Evolutionary conservation across 2,797 vertebrate genomes (phyloP).

Genomic region (Pangasius krempfi): DNA sequence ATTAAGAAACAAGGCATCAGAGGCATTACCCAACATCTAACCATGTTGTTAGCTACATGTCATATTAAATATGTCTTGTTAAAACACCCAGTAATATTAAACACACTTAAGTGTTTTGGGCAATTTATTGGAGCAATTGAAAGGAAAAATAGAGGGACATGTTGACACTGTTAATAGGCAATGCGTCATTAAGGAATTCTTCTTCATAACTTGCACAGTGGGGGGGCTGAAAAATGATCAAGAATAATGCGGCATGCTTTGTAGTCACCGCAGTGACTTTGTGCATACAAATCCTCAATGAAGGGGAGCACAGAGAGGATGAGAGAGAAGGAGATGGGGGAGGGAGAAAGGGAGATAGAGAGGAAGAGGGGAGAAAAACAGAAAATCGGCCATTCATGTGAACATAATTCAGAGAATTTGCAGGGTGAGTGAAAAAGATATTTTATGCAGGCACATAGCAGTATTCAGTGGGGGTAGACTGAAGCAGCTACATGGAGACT

Average conservation of each 20-base stretch:
- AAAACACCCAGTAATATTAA: conserved; percentile 61
- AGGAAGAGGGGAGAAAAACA: conserved; percentile 58
- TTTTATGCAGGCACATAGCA: conserved; percentile 87
- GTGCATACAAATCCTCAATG: conserved; percentile 95
- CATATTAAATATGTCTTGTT: conserved; percentile 51
- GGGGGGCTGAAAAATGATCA: conserved; percentile 94
- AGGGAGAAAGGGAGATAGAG: conserved; percentile 59
- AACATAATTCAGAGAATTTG: conserved; percentile 85
- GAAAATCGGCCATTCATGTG: conserved; percentile 87
- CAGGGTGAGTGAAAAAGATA: conserved; percentile 82
- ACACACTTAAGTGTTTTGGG: conserved; percentile 65
- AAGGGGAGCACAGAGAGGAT: conserved; percentile 67
- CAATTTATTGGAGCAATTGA: conserved; percentile 79
- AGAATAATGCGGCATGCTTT: conserved; percentile 94
- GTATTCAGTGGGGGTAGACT: conserved; percentile 93
- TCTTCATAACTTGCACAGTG: conserved; percentile 92
- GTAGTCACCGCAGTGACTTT: conserved; percentile 91
- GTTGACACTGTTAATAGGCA: conserved; percentile 91
- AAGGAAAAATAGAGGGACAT: conserved; percentile 82
- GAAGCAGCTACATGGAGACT: conserved; percentile 90
- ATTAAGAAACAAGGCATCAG: conserved; percentile 47
- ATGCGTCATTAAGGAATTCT: conserved; percentile 95
- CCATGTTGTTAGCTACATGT: conserved; percentile 55
- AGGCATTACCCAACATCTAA: conserved; percentile 51
- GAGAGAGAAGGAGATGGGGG: conserved; percentile 34